These are phyloP conservation scores for Himalopsyche anomala DNA, from an alignment of 2,888 invertebrate species.

Conservation along the genomic window DNA sequence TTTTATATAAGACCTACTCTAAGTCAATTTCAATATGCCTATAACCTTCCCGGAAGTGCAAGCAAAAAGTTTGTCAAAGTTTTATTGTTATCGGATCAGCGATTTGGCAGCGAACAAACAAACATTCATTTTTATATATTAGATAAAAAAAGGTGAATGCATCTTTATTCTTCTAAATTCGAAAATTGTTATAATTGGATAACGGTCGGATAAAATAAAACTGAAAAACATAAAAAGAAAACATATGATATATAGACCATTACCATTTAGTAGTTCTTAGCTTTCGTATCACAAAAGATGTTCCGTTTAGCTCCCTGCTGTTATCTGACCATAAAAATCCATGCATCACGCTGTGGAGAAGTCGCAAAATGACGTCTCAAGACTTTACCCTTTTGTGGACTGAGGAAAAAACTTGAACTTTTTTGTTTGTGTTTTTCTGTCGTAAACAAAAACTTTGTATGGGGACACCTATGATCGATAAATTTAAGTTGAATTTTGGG, in stretches of 20 bases:
- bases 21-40: too few species aligned
- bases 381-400: constrained; percentile 41
- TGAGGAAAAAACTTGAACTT: constrained; percentile 13
- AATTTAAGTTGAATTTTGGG: constrained; percentile 6
- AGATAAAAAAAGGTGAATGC: too few species aligned
- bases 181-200: too few species aligned
- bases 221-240: not conserved
- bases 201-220: too few species aligned
- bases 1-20: too few species aligned
- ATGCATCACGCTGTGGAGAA: constrained; percentile 57
- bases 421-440: constrained; percentile 43
- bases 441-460: constrained; percentile 54
- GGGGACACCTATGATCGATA: constrained; percentile 41
- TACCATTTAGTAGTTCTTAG: constrained; percentile 51
- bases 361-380: constrained; percentile 59
- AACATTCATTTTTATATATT: too few species aligned
- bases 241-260: constrained; percentile 45
- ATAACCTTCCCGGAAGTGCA: too few species aligned
- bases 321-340: constrained; percentile 59
- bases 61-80: too few species aligned
- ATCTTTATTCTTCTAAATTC: too few species aligned
- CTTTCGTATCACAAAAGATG: constrained; percentile 51
- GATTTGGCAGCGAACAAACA: too few species aligned
- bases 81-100: too few species aligned
- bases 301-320: constrained; percentile 56